phyloP scores from a whole-genome alignment of 2,888 invertebrate species.

The Dynastes hyllus region DNA sequence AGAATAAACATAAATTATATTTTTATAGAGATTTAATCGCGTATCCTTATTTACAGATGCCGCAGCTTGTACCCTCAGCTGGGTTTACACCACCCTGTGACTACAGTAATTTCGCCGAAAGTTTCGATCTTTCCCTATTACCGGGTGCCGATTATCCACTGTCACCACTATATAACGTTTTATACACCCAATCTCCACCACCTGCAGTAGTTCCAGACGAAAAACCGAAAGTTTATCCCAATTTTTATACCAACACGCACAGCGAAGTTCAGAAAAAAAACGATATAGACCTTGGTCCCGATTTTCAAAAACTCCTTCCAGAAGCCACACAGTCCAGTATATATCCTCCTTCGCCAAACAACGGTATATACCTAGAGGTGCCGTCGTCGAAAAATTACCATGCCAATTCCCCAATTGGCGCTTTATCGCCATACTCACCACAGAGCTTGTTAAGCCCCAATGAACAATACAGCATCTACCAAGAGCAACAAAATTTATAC shows the following conservation, averaged over 20 bases:
- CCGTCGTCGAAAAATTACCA: slow-evolving; percentile 66
- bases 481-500: slow-evolving; percentile 66
- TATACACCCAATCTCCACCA: slow-evolving; percentile 68
- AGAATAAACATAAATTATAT: not conserved
- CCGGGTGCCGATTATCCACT: slow-evolving; percentile 76
- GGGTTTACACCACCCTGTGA: slow-evolving; percentile 84
- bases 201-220: slow-evolving; percentile 69
- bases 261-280: slow-evolving; percentile 61
- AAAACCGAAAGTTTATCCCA: slow-evolving; percentile 67
- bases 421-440: slow-evolving; percentile 70
- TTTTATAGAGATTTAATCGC: too few species aligned
- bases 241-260: slow-evolving; percentile 65
- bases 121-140: slow-evolving; percentile 83
- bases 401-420: slow-evolving; percentile 64
- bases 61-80: slow-evolving; percentile 86
- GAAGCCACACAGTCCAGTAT: slow-evolving; percentile 54
- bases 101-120: slow-evolving; percentile 77
- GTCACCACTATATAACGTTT: slow-evolving; percentile 71
- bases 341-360: slow-evolving; percentile 54
- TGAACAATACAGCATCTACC: slow-evolving; percentile 72
- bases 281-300: slow-evolving; percentile 65
- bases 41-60: slow-evolving; percentile 78
- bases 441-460: slow-evolving; percentile 69
- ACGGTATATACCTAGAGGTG: slow-evolving; percentile 68
- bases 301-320: slow-evolving; percentile 68